A percentile compares a stretch with the other conserved stretches of the same genome.
phyloP scores from a whole-genome alignment of 2,797 vertebrate species.

The Coregonus sp. region DNA sequence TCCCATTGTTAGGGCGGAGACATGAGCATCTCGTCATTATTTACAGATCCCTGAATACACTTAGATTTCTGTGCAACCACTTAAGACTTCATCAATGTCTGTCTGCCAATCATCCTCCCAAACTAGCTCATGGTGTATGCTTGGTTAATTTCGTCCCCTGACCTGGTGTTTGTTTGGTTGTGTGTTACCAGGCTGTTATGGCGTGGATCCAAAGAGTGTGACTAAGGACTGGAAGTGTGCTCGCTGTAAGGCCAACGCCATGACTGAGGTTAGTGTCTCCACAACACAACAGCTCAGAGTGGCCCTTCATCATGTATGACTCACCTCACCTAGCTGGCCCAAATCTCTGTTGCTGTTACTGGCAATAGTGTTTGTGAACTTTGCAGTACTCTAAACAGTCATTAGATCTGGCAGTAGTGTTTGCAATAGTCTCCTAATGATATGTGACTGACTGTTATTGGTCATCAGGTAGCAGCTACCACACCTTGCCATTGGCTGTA shows the following conservation, averaged over 20 bases:
- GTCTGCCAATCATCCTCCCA: too few relatives aligned
- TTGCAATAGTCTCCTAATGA: too few relatives aligned
- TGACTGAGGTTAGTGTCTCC: slow-evolving; percentile 81
- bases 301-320: too few relatives aligned
- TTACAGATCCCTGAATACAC: too few relatives aligned
- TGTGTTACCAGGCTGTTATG: slow-evolving; percentile 86
- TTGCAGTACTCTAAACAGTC: not conserved
- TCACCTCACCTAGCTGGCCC: not conserved
- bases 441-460: not conserved
- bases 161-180: slow-evolving; percentile 4
- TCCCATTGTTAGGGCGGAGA: too few relatives aligned
- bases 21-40: too few relatives aligned
- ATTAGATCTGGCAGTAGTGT: not conserved
- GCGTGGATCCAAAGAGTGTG: slow-evolving; percentile 82
- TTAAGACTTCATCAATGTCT: too few relatives aligned
- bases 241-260: slow-evolving; percentile 85
- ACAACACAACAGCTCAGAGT: not conserved
- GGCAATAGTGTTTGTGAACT: not conserved
- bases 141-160: too few relatives aligned
- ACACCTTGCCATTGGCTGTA: not conserved
- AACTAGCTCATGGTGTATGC: too few relatives aligned
- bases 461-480: slow-evolving; percentile 5
- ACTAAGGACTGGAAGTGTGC: slow-evolving; percentile 91
- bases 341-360: not conserved
- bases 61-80: too few relatives aligned